A percentile compares a stretch with the other conserved stretches of the same genome.
Evolutionary conservation across 2,113 vertebrate species (phyloP).

Genomic region (Thamnaconus septentrionalis): DNA sequence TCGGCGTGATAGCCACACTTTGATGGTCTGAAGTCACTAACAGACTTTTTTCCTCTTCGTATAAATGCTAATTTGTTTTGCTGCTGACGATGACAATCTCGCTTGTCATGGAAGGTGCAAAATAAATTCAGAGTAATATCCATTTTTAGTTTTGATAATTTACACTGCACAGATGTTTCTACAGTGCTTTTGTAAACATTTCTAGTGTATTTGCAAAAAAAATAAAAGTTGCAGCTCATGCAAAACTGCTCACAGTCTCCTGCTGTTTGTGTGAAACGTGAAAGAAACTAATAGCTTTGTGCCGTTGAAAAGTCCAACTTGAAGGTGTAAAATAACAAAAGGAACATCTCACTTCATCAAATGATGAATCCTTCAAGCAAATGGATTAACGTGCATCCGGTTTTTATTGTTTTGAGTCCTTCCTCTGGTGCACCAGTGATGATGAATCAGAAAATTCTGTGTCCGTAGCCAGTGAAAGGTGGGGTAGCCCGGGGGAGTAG

Average conservation of each 20-base stretch:
- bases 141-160: conserved; percentile 82
- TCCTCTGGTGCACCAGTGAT: too few species aligned
- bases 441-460: too few species aligned
- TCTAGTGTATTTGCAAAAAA: conserved; percentile 83
- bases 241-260: conserved; percentile 28
- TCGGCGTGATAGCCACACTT: conserved; percentile 21
- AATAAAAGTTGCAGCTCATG: conserved; percentile 69
- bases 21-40: conserved; percentile 53
- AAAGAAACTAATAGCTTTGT: too few species aligned
- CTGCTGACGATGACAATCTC: conserved; percentile 81
- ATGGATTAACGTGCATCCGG: too few species aligned
- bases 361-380: too few species aligned
- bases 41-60: conserved; percentile 47
- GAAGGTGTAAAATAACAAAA: too few species aligned
- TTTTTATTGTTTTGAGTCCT: too few species aligned
- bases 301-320: too few species aligned
- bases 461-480: too few species aligned
- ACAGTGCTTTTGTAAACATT: conserved; percentile 84
- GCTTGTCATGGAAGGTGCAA: conserved; percentile 77
- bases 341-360: too few species aligned
- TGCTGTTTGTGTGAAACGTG: conserved; percentile 17
- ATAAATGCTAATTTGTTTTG: conserved; percentile 64
- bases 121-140: conserved; percentile 72
- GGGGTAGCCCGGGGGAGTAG: too few species aligned
- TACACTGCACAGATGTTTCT: conserved; percentile 83